phyloP scores from a whole-genome alignment of 2,797 vertebrate species.

The Luscinia megarhynchos region DNA sequence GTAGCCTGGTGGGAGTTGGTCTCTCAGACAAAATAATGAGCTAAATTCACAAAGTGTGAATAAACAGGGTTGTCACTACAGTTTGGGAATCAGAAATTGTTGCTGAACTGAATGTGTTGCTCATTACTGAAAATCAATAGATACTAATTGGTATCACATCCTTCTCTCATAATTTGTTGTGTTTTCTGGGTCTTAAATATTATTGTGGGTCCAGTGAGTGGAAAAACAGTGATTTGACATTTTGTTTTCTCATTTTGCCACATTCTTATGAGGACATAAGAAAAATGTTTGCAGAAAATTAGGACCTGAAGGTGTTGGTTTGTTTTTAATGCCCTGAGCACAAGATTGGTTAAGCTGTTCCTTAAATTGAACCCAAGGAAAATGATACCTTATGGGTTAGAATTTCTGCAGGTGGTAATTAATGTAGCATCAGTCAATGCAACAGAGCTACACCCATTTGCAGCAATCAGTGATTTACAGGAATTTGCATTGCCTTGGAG shows the following conservation, averaged over 20 bases:
- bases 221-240: not conserved
- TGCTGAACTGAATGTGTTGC: not conserved
- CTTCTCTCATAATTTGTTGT: not conserved
- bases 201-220: not conserved
- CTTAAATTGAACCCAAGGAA: not conserved
- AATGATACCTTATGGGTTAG: not conserved
- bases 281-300: not conserved
- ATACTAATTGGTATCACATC: not conserved
- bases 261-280: not conserved
- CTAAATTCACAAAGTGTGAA: not conserved
- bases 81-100: not conserved
- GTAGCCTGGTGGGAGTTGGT: not conserved
- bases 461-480: not conserved
- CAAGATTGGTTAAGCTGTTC: not conserved
- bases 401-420: conserved; percentile 21
- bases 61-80: not conserved
- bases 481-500: not conserved
- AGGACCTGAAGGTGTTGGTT: not conserved
- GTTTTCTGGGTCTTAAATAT: not conserved
- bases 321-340: not conserved
- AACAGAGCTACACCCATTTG: not conserved
- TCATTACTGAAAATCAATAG: not conserved
- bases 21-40: not conserved
- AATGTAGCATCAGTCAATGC: not conserved
- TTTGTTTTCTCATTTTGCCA: not conserved